These are phyloP conservation scores for Solenodon paradoxus DNA, from an alignment of 2,113 vertebrate species.

Conservation along the genomic window DNA sequence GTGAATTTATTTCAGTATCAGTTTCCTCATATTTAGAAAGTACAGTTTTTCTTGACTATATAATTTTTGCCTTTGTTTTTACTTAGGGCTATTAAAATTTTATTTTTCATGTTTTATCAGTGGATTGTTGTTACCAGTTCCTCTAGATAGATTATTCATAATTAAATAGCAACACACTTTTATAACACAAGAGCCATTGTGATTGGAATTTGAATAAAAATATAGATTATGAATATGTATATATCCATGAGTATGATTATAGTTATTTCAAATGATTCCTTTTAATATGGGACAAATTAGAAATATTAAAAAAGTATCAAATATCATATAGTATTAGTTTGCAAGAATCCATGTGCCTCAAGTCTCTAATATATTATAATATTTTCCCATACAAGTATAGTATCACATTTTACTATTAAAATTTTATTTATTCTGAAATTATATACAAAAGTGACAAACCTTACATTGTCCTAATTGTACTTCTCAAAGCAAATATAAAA, in stretches of 20 bases:
- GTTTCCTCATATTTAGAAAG: neutral
- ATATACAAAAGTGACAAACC: neutral
- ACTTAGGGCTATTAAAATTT: neutral
- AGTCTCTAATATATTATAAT: neutral
- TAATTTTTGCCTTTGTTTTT: neutral
- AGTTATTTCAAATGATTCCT: neutral
- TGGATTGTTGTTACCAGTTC: neutral
- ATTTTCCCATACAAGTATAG: neutral
- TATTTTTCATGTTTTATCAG: neutral
- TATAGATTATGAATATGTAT: neutral
- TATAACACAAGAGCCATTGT: neutral
- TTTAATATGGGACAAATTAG: neutral
- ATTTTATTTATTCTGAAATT: neutral
- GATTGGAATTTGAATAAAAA: neutral
- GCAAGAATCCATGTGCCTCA: neutral
- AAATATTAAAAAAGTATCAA: neutral
- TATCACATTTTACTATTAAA: neutral
- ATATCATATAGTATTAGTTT: too few species aligned
- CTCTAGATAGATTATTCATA: neutral
- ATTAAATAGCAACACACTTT: neutral
- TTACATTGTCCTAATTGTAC: neutral
- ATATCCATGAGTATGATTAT: neutral
- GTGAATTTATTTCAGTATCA: neutral
- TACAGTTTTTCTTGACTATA: neutral
- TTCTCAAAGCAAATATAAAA: neutral